These are phyloP conservation scores for Deilephila porcellus DNA, from an alignment of 2,888 invertebrate species.

Conservation along the genomic window DNA sequence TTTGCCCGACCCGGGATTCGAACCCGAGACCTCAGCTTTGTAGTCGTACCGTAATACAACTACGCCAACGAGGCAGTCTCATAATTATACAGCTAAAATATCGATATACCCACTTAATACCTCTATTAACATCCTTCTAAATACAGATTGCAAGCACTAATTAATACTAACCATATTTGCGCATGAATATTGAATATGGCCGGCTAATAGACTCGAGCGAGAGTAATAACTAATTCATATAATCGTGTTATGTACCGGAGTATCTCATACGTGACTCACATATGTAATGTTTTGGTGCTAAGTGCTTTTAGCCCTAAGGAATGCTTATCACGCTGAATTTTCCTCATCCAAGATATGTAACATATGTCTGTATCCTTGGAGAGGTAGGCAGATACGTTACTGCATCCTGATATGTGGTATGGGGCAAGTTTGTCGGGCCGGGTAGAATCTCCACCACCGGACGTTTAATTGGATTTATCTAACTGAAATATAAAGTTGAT, in stretches of 20 bases:
- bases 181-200: not conserved
- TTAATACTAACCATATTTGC: not conserved
- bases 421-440: too few species aligned
- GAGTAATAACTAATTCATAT: not conserved
- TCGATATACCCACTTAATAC: not conserved
- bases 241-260: not conserved
- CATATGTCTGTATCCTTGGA: too few species aligned
- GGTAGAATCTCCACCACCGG: too few species aligned
- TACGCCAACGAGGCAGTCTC: too few species aligned
- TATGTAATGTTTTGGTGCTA: not conserved
- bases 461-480: too few species aligned
- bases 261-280: not conserved
- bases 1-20: too few species aligned
- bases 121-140: not conserved
- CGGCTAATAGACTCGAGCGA: constrained; percentile 2
- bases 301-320: not conserved
- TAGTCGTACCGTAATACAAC: too few species aligned
- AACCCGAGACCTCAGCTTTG: too few species aligned
- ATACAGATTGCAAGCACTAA: not conserved
- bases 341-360: too few species aligned
- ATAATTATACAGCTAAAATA: not conserved
- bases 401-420: too few species aligned
- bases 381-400: too few species aligned
- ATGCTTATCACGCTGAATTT: not conserved
- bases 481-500: too few species aligned